Conservation (phyloP, 2,797 vertebrate genomes). For the Hippoglossus hippoglossus region DNA sequence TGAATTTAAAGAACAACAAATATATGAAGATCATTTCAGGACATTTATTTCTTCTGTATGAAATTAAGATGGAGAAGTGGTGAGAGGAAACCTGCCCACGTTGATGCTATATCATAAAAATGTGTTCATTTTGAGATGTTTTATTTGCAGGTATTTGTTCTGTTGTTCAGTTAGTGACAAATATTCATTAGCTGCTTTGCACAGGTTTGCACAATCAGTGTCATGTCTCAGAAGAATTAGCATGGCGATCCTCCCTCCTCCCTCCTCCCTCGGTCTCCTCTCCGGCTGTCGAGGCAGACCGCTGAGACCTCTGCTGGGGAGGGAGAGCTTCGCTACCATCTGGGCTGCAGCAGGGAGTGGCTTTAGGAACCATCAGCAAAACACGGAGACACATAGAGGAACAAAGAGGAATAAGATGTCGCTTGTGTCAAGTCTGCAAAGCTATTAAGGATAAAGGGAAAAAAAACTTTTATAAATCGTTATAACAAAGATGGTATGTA, state of each 20-base stretch:
- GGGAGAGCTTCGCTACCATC: conserved; percentile 68
- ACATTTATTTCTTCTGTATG: background rate
- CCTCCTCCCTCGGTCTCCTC: conserved; percentile 52
- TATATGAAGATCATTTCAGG: background rate
- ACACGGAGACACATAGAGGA: background rate
- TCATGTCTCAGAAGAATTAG: conserved; percentile 48
- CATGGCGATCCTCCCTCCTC: conserved; percentile 56
- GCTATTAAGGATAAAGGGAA: background rate
- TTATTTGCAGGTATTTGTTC: background rate
- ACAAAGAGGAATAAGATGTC: background rate
- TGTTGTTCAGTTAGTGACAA: conserved; percentile 3
- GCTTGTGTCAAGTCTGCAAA: background rate
- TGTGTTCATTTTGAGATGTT: background rate
- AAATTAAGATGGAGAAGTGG: background rate
- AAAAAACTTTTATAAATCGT: background rate
- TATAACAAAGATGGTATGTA: conserved; percentile 10
- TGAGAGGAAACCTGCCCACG: too few relatives aligned
- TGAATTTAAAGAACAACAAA: conserved; percentile 1
- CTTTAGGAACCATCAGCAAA: conserved; percentile 21
- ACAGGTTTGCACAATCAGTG: conserved; percentile 20
- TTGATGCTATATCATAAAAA: too few relatives aligned
- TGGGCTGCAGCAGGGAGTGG: conserved; percentile 70
- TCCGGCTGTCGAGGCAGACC: conserved; percentile 66
- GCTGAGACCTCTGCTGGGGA: conserved; percentile 60
- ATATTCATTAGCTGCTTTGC: conserved; percentile 37